These are phyloP conservation scores for Nebria salina DNA, from an alignment of 2,888 invertebrate species.

Conservation along the genomic window DNA sequence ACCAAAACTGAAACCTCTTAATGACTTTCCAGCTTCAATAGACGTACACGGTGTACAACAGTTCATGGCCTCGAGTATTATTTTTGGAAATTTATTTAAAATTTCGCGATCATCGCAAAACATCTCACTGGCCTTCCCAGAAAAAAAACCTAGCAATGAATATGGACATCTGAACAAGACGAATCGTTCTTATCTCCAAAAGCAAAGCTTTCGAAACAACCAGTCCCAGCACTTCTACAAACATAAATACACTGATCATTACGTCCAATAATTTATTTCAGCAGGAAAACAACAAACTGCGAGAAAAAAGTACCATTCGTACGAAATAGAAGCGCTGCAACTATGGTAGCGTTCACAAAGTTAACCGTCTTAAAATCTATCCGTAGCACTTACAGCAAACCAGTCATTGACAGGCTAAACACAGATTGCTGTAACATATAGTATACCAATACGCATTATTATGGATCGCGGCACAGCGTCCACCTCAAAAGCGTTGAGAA, in stretches of 20 bases:
- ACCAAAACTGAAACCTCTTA: slow-evolving; percentile 51
- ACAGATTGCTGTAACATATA: too few relatives aligned
- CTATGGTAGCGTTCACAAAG: too few relatives aligned
- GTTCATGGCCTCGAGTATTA: slow-evolving; percentile 53
- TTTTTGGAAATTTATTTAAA: slow-evolving; percentile 53
- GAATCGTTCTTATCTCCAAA: slow-evolving; percentile 48
- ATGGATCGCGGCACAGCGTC: too few relatives aligned
- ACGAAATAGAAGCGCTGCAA: slow-evolving; percentile 58
- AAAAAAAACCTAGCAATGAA: slow-evolving; percentile 45
- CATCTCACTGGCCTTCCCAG: slow-evolving; percentile 51
- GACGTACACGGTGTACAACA: slow-evolving; percentile 51
- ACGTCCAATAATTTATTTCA: slow-evolving; percentile 55
- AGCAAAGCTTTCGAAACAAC: slow-evolving; percentile 37
- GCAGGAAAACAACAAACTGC: slow-evolving; percentile 53
- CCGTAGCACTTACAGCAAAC: too few relatives aligned
- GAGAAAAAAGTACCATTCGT: slow-evolving; percentile 56
- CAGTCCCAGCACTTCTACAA: slow-evolving; percentile 52
- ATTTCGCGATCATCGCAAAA: slow-evolving; percentile 51
- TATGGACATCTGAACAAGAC: slow-evolving; percentile 45
- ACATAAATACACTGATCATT: slow-evolving; percentile 48
- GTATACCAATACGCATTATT: too few relatives aligned
- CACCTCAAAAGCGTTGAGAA: too few relatives aligned
- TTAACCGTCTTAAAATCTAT: too few relatives aligned
- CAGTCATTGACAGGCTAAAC: too few relatives aligned
- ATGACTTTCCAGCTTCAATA: slow-evolving; percentile 50